Evolutionary conservation across 2,888 invertebrate species (phyloP).

Genomic region (Lumbricus terrestris): DNA sequence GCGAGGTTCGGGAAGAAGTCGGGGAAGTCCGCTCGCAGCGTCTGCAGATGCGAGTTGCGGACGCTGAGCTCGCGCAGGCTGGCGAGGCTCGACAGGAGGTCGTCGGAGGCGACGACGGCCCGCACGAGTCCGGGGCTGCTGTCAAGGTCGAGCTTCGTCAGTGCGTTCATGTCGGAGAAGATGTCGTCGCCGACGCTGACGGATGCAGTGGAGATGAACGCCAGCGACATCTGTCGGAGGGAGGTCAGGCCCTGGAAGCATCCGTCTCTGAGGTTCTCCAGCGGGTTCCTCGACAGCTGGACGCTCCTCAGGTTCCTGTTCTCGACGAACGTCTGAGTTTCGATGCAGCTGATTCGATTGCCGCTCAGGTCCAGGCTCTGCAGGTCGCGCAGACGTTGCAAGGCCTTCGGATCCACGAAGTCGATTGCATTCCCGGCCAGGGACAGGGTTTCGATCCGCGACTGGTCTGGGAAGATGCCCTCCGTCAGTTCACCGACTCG

Average conservation of each 20-base stretch:
- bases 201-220: conserved; percentile 25
- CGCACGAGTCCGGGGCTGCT: conserved; percentile 35
- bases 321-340: conserved; percentile 22
- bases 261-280: conserved; percentile 23
- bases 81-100: conserved; percentile 24
- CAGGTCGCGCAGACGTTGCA: conserved; percentile 25
- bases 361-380: conserved; percentile 34
- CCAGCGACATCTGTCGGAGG: conserved; percentile 31
- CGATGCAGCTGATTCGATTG: conserved; percentile 29
- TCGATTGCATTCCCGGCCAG: conserved; percentile 37
- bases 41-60: conserved; percentile 32
- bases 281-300: conserved; percentile 34
- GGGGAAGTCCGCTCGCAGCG: conserved; percentile 28
- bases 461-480: conserved; percentile 19
- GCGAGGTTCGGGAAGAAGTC: conserved; percentile 33
- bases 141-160: conserved; percentile 36
- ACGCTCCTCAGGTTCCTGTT: conserved; percentile 25
- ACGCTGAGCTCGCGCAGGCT: conserved; percentile 35
- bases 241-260: conserved; percentile 27
- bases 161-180: conserved; percentile 33
- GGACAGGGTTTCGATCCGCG: conserved; percentile 35
- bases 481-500: conserved; percentile 61
- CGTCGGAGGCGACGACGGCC: conserved; percentile 24
- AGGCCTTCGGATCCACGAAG: conserved; percentile 29
- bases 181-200: conserved; percentile 30